phyloP scores from a whole-genome alignment of 1,140 invertebrate genomes.

The Drosophila repletoides region DNA sequence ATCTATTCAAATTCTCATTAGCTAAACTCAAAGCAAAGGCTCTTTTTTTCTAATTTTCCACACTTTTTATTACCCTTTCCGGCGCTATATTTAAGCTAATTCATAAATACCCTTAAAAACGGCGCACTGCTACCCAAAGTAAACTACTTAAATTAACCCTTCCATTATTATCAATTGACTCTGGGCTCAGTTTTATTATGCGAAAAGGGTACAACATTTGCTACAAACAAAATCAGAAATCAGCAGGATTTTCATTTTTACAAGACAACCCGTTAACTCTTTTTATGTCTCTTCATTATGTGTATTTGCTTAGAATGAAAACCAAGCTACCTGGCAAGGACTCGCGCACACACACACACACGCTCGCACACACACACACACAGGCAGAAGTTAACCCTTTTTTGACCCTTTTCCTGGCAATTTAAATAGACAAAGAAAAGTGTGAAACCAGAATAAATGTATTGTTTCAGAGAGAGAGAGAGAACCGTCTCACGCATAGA shows the following conservation, averaged over 20 bases:
- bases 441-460: conserved; percentile 17
- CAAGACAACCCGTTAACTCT: conserved; percentile 65
- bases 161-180: conserved; percentile 38
- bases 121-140: background rate
- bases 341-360: background rate
- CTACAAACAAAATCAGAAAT: background rate
- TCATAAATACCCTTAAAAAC: background rate
- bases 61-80: too few species aligned
- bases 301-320: conserved; percentile 12
- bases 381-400: conserved; percentile 67
- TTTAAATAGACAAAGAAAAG: conserved; percentile 16
- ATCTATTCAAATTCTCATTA: too few species aligned
- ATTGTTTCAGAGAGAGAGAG: too few species aligned
- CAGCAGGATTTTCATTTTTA: conserved; percentile 30
- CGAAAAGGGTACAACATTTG: background rate
- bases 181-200: conserved; percentile 28
- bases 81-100: background rate
- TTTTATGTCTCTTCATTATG: conserved; percentile 70
- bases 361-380: background rate
- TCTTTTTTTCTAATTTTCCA: too few species aligned
- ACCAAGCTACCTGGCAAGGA: conserved; percentile 41
- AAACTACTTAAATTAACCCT: conserved; percentile 25
- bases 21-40: too few species aligned
- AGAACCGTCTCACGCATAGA: too few species aligned
- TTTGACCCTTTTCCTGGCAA: conserved; percentile 50